Conservation (phyloP, 2,113 vertebrate genomes). For the Embiotoca jacksoni region DNA sequence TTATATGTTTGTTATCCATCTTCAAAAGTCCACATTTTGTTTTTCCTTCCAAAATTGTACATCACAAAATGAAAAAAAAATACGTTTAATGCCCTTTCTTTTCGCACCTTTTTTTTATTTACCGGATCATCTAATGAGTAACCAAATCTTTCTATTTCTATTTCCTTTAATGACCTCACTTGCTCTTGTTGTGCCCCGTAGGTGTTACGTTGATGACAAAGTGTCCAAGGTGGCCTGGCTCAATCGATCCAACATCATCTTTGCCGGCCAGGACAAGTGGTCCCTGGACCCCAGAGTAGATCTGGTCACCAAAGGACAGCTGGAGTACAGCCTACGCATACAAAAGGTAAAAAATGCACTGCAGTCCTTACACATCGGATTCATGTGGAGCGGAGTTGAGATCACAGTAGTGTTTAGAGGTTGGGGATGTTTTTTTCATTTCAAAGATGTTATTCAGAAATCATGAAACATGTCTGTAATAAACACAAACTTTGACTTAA, state of each 20-base stretch:
- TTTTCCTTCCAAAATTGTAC: neutral
- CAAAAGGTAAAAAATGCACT: slow-evolving; percentile 86
- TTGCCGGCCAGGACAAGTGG: slow-evolving; percentile 98
- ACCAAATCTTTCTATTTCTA: neutral
- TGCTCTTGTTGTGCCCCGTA: slow-evolving; percentile 67
- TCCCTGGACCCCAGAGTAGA: slow-evolving; percentile 97
- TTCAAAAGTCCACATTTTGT: neutral
- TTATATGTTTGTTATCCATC: too few species aligned
- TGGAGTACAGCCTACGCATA: slow-evolving; percentile 98
- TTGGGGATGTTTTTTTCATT: neutral
- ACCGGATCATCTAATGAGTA: neutral
- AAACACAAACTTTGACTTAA: slow-evolving; percentile 16
- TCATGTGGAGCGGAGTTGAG: neutral
- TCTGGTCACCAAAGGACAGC: slow-evolving; percentile 94
- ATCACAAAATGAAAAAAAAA: neutral
- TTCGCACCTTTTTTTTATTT: neutral
- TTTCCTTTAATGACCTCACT: slow-evolving; percentile 5
- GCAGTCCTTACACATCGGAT: neutral
- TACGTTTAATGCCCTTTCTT: neutral
- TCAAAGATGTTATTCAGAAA: neutral
- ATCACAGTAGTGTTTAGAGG: neutral
- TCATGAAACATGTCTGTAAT: slow-evolving; percentile 2
- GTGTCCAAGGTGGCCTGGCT: slow-evolving; percentile 99
- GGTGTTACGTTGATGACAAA: slow-evolving; percentile 98
- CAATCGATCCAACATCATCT: slow-evolving; percentile 99